These are phyloP conservation scores for Uropetala carovei DNA, from an alignment of 2,888 invertebrate species.

Conservation along the genomic window DNA sequence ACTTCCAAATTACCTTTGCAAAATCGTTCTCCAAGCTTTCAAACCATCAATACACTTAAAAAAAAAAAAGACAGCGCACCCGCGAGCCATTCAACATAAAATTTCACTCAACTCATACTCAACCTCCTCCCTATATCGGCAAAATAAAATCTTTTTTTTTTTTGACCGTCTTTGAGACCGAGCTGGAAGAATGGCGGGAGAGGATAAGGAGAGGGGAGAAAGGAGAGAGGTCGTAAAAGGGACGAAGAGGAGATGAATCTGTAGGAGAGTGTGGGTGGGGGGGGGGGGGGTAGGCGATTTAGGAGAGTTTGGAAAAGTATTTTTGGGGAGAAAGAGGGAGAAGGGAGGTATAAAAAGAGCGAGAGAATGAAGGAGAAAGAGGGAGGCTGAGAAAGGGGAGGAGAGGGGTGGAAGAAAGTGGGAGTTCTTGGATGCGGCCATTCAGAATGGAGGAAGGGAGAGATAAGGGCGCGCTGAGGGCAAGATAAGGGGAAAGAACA, in stretches of 20 bases:
- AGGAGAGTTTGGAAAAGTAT: slow-evolving; percentile 5
- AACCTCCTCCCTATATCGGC: background rate
- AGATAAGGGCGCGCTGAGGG: background rate
- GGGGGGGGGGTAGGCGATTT: no score
- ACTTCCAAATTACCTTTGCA: background rate
- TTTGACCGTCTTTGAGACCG: background rate
- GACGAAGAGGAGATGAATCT: background rate
- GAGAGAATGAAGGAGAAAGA: background rate
- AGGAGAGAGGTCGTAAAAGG: background rate
- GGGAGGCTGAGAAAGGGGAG: no score
- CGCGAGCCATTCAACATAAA: background rate
- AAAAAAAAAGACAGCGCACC: background rate
- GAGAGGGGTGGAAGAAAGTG: background rate
- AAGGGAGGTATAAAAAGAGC: background rate
- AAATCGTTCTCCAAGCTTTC: background rate
- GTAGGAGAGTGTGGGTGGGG: background rate
- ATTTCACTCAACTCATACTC: background rate
- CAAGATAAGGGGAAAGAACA: no score
- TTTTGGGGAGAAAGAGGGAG: background rate
- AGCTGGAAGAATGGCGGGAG: background rate
- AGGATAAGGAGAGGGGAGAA: background rate
- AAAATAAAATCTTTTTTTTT: background rate
- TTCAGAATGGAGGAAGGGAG: background rate
- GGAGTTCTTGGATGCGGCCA: background rate
- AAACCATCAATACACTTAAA: background rate